Conservation (phyloP, 2,797 vertebrate species). For the Alosa sapidissima region DNA sequence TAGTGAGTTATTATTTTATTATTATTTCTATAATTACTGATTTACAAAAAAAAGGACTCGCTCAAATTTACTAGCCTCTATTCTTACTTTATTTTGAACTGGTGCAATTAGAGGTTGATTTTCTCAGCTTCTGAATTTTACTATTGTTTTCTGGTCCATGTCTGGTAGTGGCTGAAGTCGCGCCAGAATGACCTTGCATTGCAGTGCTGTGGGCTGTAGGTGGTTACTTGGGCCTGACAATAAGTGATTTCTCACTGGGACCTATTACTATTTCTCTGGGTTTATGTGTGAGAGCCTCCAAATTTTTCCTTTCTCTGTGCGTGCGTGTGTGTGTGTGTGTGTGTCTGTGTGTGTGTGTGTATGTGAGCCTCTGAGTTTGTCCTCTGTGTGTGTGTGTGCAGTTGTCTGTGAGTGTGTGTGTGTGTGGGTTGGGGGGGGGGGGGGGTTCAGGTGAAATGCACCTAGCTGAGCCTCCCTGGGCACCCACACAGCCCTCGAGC, state of each 20-base stretch:
- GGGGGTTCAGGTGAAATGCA: constrained; percentile 8
- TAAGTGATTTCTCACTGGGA: background rate
- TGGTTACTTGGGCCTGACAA: background rate
- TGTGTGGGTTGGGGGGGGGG: background rate
- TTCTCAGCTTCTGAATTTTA: background rate
- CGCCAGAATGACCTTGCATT: background rate
- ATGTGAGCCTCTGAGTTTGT: background rate
- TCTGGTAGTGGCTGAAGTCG: background rate
- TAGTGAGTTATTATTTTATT: too few species aligned
- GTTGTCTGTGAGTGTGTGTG: background rate
- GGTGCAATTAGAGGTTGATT: background rate
- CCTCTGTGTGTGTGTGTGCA: background rate
- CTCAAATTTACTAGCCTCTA: background rate
- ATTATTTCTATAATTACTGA: background rate
- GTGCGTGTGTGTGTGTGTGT: background rate
- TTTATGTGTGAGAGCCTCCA: background rate
- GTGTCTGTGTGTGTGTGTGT: background rate
- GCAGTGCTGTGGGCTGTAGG: background rate
- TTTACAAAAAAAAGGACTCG: background rate
- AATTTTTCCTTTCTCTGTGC: background rate
- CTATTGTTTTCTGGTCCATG: background rate
- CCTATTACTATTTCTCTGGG: background rate
- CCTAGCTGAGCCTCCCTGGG: constrained; percentile 18
- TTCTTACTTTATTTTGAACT: background rate
- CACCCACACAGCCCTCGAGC: background rate